Base-by-base conservation (phyloP, 2,888 invertebrate genomes). In the Rutpela maculata region DNA sequence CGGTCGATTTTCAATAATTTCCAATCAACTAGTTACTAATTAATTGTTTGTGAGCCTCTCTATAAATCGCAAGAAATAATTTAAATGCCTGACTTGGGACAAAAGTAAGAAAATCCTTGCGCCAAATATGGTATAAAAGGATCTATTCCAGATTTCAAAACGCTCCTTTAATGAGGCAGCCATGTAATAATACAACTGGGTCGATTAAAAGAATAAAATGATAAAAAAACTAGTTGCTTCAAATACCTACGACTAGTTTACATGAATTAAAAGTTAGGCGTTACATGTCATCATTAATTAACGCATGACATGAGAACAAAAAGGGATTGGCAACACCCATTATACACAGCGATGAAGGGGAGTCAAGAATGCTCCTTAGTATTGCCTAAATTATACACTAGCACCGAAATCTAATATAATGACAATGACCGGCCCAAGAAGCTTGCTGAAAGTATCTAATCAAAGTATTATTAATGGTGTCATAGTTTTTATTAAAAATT, bases 1-100 rank as follows among this genome's bases (percentile, higher is more conserved):
- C 19, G n/a, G 69, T 70, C 65, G 69, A 62, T 74, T 74, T 74
- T 65, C 31, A 73, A 69, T 74, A 77, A 71, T 72, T 68, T 68
- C 77, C 73, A 77, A 74, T 74, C 76, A 68, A 69, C 74, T 68
- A 68, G 73, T 19, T 70, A 66, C 77, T 77, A 77, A 77, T 77
- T 77, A 77, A 74, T 77, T 73, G 63, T 22, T 72, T 59, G 50
- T 15, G 50, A 50, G 50, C 65, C 22, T 71, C 56, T 50, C 65
- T 71, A 70, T 75, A 71, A 65, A 75, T 75, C 63, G 19, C 75
- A 11, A n/a, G 63, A 43, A 65, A 75, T 75, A 70, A 70, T 75
- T 75, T 69, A 43, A 70, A 70, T 65, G 56, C 65, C 56, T 70
- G 22, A 26, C 60, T 74, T 18, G 11, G 26, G 35, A 56, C 55